Percentiles rank a stretch among this genome's conserved stretches.
Conservation (phyloP, 2,888 invertebrate genomes). For the Brachylomia viminalis region DNA sequence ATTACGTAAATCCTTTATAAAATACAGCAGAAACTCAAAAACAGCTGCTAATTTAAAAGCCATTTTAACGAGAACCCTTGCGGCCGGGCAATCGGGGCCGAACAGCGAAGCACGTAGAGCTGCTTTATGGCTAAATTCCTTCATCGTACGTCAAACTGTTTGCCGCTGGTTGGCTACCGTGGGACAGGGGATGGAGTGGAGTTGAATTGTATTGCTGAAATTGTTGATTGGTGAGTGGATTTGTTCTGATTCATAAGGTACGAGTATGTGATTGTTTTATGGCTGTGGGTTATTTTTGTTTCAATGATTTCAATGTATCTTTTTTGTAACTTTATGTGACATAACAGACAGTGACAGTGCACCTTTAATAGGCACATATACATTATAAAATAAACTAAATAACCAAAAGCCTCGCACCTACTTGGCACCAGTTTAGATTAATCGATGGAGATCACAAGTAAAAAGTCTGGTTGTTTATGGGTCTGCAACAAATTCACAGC, state of each 20-base stretch:
- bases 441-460: not conserved
- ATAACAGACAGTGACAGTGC: too few species aligned
- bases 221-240: not conserved
- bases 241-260: not conserved
- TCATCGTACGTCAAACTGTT: slow-evolving; percentile 79
- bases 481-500: not conserved
- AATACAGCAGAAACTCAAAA: slow-evolving; percentile 52
- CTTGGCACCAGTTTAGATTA: not conserved
- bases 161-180: slow-evolving; percentile 65
- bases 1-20: slow-evolving; percentile 32
- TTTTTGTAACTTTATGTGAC: not conserved
- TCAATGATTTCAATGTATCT: not conserved
- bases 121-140: slow-evolving; percentile 74
- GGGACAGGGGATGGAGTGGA: slow-evolving; percentile 65
- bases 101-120: slow-evolving; percentile 66
- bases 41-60: slow-evolving; percentile 65
- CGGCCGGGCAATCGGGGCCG: slow-evolving; percentile 54
- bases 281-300: too few species aligned
- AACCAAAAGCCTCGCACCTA: not conserved
- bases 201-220: slow-evolving; percentile 16
- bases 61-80: slow-evolving; percentile 65
- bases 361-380: not conserved
- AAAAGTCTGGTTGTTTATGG: too few species aligned
- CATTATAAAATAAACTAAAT: not conserved
- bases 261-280: not conserved